Conservation (phyloP, 2,113 vertebrate genomes). For the Thunnus thynnus region DNA sequence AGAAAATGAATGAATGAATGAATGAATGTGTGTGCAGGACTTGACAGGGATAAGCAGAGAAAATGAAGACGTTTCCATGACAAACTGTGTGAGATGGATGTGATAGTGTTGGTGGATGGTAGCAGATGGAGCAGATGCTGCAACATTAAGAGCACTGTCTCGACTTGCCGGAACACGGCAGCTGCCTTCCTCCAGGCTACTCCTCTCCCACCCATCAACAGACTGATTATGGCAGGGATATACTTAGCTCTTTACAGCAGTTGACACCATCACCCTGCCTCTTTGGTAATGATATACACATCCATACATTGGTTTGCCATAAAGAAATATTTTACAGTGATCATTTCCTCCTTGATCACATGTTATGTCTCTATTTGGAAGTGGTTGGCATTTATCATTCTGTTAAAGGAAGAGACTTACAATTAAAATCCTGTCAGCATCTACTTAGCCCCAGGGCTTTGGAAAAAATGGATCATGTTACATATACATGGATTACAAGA, state of each 20-base stretch:
- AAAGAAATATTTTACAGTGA: conserved; percentile 20
- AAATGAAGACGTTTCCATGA: conserved; percentile 33
- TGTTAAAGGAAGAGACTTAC: neutral
- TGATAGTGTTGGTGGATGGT: conserved; percentile 17
- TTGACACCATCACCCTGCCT: conserved; percentile 4
- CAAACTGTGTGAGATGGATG: conserved; percentile 38
- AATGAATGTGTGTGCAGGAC: neutral
- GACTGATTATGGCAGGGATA: neutral
- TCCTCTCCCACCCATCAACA: conserved; percentile 15
- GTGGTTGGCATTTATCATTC: conserved; percentile 17
- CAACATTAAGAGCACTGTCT: conserved; percentile 56
- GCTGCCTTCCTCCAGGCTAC: conserved; percentile 75
- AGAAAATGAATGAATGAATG: neutral
- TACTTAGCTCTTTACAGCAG: conserved; percentile 15
- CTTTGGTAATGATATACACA: conserved; percentile 33
- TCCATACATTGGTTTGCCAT: conserved; percentile 19
- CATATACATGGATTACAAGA: neutral
- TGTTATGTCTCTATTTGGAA: neutral
- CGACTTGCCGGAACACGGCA: conserved; percentile 71
- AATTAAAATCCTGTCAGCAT: conserved; percentile 22
- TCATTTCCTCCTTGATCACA: conserved; percentile 29
- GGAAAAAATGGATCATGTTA: neutral
- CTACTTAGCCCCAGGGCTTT: neutral
- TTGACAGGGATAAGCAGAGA: conserved; percentile 5
- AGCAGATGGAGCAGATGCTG: conserved; percentile 55